These are phyloP conservation scores for Albula goreensis DNA, from an alignment of 2,113 vertebrate genomes.

Conservation along the genomic window DNA sequence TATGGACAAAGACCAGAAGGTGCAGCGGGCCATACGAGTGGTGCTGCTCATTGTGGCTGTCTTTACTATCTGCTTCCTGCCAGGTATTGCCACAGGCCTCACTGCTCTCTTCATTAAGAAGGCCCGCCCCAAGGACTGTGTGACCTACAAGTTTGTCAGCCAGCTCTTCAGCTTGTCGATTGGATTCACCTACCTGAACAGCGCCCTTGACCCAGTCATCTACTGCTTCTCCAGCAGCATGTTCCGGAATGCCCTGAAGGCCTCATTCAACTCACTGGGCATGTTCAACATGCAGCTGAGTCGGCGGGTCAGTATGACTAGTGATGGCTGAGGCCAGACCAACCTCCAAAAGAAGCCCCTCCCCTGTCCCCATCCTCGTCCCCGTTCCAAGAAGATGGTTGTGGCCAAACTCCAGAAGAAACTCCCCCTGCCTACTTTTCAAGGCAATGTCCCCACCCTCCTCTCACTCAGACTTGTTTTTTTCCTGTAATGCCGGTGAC, in stretches of 20 bases:
- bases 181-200: conserved; percentile 69
- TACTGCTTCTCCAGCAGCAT: conserved; percentile 66
- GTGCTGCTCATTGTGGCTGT: conserved; percentile 54
- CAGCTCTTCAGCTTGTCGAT: conserved; percentile 63
- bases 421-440: neutral
- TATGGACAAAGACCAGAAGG: conserved; percentile 47
- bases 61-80: conserved; percentile 69
- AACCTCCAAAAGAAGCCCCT: too few relatives aligned
- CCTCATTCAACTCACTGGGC: conserved; percentile 29
- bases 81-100: conserved; percentile 57
- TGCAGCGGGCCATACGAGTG: conserved; percentile 57
- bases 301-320: conserved; percentile 12
- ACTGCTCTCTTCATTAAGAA: conserved; percentile 37
- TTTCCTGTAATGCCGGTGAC: too few relatives aligned
- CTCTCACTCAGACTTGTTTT: too few relatives aligned
- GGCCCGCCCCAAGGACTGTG: conserved; percentile 36
- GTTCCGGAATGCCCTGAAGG: conserved; percentile 60
- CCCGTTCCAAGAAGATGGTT: neutral
- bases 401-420: neutral
- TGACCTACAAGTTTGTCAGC: conserved; percentile 44
- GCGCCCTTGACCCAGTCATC: conserved; percentile 66
- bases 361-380: too few relatives aligned
- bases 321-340: neutral
- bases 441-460: neutral
- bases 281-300: conserved; percentile 20